These are phyloP conservation scores for Lydus trimaculatus DNA, from an alignment of 2,888 invertebrate genomes.

Conservation along the genomic window DNA sequence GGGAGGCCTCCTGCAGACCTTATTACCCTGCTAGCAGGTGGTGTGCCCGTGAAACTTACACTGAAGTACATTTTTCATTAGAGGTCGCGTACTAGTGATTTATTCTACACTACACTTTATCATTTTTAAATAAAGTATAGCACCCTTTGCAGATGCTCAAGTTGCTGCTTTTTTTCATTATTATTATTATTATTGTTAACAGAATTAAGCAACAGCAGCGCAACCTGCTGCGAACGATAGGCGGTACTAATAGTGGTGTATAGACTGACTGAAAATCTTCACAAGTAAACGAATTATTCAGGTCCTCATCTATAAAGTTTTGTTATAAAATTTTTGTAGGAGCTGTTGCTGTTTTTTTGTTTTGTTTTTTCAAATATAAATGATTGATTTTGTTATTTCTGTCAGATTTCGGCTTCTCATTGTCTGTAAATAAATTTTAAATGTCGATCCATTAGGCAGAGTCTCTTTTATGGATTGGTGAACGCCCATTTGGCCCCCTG, in stretches of 20 bases:
- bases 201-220: conserved; percentile 52
- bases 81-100: conserved; percentile 47
- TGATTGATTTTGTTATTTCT: conserved; percentile 1
- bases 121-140: conserved; percentile 29
- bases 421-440: conserved; percentile 12
- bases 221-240: conserved; percentile 46
- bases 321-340: not conserved
- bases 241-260: conserved; percentile 25
- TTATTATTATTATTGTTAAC: too few relatives aligned
- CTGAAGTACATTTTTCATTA: conserved; percentile 49
- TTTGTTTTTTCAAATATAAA: not conserved
- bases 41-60: conserved; percentile 53
- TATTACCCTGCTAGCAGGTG: conserved; percentile 58
- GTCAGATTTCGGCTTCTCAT: conserved; percentile 13
- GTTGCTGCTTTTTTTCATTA: conserved; percentile 24
- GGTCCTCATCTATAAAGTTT: too few relatives aligned
- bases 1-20: conserved; percentile 56
- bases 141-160: conserved; percentile 41
- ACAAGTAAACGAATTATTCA: too few relatives aligned
- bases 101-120: conserved; percentile 40
- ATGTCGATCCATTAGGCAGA: not conserved
- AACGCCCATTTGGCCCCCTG: conserved; percentile 14
- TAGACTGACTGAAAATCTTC: too few relatives aligned
- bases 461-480: not conserved
- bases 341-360: not conserved